These are phyloP conservation scores for Syngnathus typhle DNA, from an alignment of 2,113 vertebrate species.

Conservation along the genomic window DNA sequence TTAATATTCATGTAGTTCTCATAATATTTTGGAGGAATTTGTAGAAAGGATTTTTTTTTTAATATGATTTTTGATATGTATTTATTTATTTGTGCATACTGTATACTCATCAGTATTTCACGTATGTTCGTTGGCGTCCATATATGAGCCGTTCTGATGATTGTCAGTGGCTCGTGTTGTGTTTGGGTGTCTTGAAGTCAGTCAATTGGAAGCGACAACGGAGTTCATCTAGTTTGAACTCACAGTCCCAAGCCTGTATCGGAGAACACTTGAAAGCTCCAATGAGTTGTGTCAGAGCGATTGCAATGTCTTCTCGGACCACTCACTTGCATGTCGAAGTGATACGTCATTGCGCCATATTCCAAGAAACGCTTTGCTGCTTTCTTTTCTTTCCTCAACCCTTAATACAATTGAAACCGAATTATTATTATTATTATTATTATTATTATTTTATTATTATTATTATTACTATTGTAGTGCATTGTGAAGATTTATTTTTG, in stretches of 20 bases:
- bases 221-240: slow-evolving; percentile 74
- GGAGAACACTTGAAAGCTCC: slow-evolving; percentile 45
- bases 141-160: not conserved
- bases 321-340: not conserved
- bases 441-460: not conserved
- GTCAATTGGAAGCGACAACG: slow-evolving; percentile 74
- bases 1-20: too few relatives aligned
- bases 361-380: not conserved
- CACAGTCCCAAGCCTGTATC: slow-evolving; percentile 44
- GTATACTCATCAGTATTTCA: too few relatives aligned
- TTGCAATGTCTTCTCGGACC: slow-evolving; percentile 46
- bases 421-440: not conserved
- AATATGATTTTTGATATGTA: too few relatives aligned
- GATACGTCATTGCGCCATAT: not conserved
- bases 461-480: not conserved
- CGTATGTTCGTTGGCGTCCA: not conserved
- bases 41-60: too few relatives aligned
- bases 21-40: too few relatives aligned
- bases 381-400: not conserved
- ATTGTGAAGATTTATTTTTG: not conserved
- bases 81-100: too few relatives aligned
- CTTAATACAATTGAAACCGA: not conserved
- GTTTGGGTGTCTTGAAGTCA: slow-evolving; percentile 46
- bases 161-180: slow-evolving; percentile 3
- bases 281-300: slow-evolving; percentile 62